phyloP scores from a whole-genome alignment of 2,113 vertebrate genomes.

The Rhinopomastus cyanomelas region DNA sequence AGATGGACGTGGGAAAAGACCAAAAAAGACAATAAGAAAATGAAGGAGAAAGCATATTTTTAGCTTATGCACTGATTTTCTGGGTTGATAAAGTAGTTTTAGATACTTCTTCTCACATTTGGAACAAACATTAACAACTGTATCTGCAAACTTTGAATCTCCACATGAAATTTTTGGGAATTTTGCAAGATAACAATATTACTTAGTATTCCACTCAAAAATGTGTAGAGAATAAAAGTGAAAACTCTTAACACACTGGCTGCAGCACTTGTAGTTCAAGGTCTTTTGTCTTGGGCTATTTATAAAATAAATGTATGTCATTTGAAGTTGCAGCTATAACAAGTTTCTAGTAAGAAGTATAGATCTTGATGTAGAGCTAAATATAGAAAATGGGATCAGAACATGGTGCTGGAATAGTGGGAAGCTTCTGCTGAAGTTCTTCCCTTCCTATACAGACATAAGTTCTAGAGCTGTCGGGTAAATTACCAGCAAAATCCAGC shows the following conservation, averaged over 20 bases:
- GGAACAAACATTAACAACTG: not conserved
- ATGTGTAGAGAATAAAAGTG: slow-evolving; percentile 6
- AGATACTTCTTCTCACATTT: not conserved
- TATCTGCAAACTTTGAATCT: not conserved
- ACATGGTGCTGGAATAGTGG: not conserved
- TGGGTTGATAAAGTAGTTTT: not conserved
- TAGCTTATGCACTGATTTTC: not conserved
- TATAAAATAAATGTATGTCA: slow-evolving; percentile 26
- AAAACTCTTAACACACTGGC: not conserved
- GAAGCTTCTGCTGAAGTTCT: not conserved
- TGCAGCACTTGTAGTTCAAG: not conserved
- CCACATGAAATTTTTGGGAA: not conserved
- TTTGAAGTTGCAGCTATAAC: not conserved
- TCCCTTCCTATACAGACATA: not conserved
- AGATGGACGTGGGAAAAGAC: not conserved
- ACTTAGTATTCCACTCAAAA: not conserved
- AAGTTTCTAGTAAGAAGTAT: not conserved
- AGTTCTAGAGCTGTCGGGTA: not conserved
- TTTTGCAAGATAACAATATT: not conserved
- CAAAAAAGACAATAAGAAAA: not conserved
- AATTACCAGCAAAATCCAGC: not conserved
- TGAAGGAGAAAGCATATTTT: not conserved
- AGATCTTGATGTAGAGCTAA: not conserved
- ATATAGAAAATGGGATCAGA: not conserved
- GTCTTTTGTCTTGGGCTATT: not conserved